phyloP scores from a whole-genome alignment of 2,113 vertebrate genomes.

The Amblyopsis rosae region DNA sequence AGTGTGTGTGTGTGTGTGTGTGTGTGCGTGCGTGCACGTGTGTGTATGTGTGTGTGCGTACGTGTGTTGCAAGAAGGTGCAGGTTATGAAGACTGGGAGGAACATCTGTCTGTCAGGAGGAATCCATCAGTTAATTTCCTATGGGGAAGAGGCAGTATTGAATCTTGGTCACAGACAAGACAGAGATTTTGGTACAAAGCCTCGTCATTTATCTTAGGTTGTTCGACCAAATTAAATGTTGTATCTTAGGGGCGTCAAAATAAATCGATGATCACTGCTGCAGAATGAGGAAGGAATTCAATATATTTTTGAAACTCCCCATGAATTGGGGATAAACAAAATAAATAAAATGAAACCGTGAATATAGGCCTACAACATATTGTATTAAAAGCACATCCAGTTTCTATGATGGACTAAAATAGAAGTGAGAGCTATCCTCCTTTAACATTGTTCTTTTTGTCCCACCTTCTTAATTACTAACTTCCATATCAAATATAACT shows the following conservation, averaged over 20 bases:
- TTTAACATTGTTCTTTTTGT: too few species aligned
- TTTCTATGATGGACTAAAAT: too few species aligned
- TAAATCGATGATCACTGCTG: slow-evolving; percentile 7
- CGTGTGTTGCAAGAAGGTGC: slow-evolving; percentile 33
- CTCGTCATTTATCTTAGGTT: slow-evolving; percentile 24
- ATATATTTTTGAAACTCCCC: too few species aligned
- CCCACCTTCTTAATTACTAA: too few species aligned
- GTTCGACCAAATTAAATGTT: slow-evolving; percentile 11
- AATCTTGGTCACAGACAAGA: slow-evolving; percentile 17
- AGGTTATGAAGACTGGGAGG: slow-evolving; percentile 71
- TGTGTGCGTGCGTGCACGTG: background rate
- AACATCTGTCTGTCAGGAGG: slow-evolving; percentile 80
- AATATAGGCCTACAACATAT: too few species aligned
- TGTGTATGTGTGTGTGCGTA: slow-evolving; percentile 6
- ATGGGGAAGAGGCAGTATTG: slow-evolving; percentile 66
- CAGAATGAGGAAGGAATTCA: too few species aligned
- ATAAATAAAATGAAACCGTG: too few species aligned
- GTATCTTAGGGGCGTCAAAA: slow-evolving; percentile 2
- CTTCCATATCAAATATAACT: too few species aligned
- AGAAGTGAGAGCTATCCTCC: too few species aligned
- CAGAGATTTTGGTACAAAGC: slow-evolving; percentile 6
- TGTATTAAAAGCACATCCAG: too few species aligned
- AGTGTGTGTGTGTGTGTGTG: slow-evolving; percentile 9
- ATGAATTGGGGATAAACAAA: too few species aligned
- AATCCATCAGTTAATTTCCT: slow-evolving; percentile 77